These are phyloP conservation scores for Bubalus kerabau DNA, from an alignment of 2,113 vertebrate genomes.

Conservation along the genomic window DNA sequence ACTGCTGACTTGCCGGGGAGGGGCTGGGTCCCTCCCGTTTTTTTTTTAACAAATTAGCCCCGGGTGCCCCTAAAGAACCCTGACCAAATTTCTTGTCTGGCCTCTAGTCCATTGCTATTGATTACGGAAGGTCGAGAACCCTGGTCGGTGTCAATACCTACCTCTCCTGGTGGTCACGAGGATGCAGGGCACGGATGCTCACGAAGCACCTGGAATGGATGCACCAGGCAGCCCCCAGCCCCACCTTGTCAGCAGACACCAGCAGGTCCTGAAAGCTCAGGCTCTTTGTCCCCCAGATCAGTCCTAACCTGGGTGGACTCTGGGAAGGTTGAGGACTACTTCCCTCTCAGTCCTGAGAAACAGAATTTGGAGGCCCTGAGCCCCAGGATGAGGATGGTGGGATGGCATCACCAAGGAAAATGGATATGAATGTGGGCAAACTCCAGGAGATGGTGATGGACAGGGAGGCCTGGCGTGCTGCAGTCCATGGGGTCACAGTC, in stretches of 20 bases:
- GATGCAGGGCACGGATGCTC: accelerated
- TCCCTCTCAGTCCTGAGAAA: background rate
- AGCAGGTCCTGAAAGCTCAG: background rate
- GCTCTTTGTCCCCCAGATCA: background rate
- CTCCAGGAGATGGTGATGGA: background rate
- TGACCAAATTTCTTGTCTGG: background rate
- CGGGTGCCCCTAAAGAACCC: background rate
- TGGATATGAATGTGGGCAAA: background rate
- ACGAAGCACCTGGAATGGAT: background rate
- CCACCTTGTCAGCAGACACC: accelerated
- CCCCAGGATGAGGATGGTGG: background rate
- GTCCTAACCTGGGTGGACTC: background rate
- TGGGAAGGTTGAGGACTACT: background rate
- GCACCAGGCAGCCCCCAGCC: accelerated
- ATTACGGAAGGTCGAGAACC: background rate
- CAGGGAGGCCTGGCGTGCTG: background rate
- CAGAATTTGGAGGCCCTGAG: background rate
- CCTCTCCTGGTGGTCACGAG: accelerated
- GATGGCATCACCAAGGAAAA: accelerated
- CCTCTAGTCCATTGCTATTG: background rate
- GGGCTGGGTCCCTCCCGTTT: too few species aligned
- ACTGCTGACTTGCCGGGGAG: background rate
- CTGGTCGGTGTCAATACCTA: background rate
- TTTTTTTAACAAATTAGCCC: background rate
- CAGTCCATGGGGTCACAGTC: background rate